Percentiles rank a stretch among this genome's conserved stretches.
phyloP scores from a whole-genome alignment of 2,113 vertebrate species.

The Hydrolagus affinis region DNA sequence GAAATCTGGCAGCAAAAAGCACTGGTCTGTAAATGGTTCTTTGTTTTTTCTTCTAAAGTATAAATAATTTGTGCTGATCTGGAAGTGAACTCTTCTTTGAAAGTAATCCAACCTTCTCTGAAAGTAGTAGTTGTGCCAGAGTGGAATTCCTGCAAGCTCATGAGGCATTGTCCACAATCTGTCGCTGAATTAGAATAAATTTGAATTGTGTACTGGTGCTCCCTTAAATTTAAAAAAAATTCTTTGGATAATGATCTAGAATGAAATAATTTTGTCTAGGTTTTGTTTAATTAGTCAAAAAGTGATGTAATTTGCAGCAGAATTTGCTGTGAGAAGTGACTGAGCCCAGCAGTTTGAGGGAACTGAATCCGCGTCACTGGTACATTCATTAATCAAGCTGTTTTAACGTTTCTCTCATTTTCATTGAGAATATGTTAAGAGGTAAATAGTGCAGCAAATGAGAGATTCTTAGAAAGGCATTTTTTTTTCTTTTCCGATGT shows the following conservation, averaged over 20 bases:
- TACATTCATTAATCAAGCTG: not conserved
- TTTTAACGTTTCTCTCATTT: not conserved
- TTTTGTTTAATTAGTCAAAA: not conserved
- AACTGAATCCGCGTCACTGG: not conserved
- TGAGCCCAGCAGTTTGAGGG: not conserved
- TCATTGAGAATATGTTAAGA: not conserved
- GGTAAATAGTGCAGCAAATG: not conserved
- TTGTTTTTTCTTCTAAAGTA: not conserved
- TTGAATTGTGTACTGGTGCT: not conserved
- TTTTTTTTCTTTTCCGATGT: not conserved
- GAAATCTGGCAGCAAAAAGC: constrained; percentile 85
- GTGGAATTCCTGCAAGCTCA: no score
- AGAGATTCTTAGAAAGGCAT: not conserved
- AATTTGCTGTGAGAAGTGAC: not conserved
- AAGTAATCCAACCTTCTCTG: no score
- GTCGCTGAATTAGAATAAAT: no score
- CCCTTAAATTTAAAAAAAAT: not conserved
- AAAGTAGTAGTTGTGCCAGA: no score
- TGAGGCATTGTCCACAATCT: no score
- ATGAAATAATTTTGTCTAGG: not conserved
- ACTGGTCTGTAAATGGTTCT: constrained; percentile 75
- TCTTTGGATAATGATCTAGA: not conserved
- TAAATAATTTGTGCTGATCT: no score
- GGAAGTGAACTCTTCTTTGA: no score
- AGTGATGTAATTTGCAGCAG: not conserved